Evolutionary conservation across 2,888 invertebrate species (phyloP).

Genomic region (Trissonchulus sp.): DNA sequence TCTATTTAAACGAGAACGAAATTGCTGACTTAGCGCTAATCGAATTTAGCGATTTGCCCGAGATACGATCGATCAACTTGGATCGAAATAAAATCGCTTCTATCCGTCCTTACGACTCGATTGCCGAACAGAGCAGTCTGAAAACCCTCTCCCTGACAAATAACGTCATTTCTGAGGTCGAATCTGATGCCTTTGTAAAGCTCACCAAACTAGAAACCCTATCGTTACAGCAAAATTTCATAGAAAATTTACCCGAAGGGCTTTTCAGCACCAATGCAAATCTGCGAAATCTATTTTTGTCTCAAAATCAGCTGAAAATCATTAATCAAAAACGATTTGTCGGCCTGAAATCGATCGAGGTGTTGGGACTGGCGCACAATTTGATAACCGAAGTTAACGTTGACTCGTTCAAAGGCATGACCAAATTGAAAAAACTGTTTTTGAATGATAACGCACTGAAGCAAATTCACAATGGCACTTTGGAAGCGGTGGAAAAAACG

Average conservation of each 20-base stretch:
- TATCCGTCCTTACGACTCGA: slow-evolving; percentile 40
- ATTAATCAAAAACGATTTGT: slow-evolving; percentile 11
- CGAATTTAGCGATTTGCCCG: slow-evolving; percentile 12
- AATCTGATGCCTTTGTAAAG: slow-evolving; percentile 35
- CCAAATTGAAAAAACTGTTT: slow-evolving; percentile 37
- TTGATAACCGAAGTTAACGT: slow-evolving; percentile 31
- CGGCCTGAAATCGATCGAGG: slow-evolving; percentile 31
- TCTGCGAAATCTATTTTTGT: slow-evolving; percentile 55
- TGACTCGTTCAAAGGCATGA: slow-evolving; percentile 21
- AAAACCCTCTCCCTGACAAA: slow-evolving; percentile 45
- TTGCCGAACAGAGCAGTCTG: slow-evolving; percentile 47
- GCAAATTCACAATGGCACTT: slow-evolving; percentile 43
- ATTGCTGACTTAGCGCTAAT: slow-evolving; percentile 34
- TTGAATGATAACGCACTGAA: slow-evolving; percentile 45
- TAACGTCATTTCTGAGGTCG: slow-evolving; percentile 40
- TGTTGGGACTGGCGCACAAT: slow-evolving; percentile 40
- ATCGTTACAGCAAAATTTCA: slow-evolving; percentile 52
- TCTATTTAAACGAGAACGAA: slow-evolving; percentile 47
- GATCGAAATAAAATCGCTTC: slow-evolving; percentile 27
- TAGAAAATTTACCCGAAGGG: slow-evolving; percentile 49
- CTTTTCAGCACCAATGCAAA: slow-evolving; percentile 49
- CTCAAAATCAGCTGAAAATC: slow-evolving; percentile 51
- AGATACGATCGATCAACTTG: slow-evolving; percentile 26
- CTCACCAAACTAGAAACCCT: slow-evolving; percentile 44
- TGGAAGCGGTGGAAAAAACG: slow-evolving; percentile 40